A percentile compares a stretch with the other conserved stretches of the same genome.
phyloP scores from a whole-genome alignment of 2,888 invertebrate species.

The Meteorus colon region DNA sequence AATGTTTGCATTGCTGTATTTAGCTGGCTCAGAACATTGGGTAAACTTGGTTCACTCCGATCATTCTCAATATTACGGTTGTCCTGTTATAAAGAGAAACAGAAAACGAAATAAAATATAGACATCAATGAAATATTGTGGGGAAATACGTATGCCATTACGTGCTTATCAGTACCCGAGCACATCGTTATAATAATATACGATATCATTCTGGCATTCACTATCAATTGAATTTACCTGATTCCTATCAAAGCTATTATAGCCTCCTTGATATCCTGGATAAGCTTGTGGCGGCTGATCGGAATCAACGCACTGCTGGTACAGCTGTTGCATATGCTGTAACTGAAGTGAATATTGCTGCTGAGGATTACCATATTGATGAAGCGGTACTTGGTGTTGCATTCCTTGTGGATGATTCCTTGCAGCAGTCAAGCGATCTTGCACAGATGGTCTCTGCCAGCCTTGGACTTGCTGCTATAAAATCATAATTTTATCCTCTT shows the following conservation, averaged over 20 bases:
- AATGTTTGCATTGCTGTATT: constrained; percentile 83
- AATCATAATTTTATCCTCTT: not conserved
- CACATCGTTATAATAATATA: no score
- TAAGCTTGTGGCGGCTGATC: constrained; percentile 45
- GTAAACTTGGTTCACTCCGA: constrained; percentile 52
- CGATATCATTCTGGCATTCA: no score
- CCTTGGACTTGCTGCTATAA: constrained; percentile 42
- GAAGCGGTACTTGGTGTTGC: constrained; percentile 48
- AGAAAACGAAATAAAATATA: not conserved
- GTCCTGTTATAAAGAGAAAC: constrained; percentile 39
- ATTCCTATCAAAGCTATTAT: constrained; percentile 57
- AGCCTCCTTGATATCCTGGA: constrained; percentile 54
- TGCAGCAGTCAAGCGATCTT: constrained; percentile 62
- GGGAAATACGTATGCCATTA: not conserved
- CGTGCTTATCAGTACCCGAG: no score
- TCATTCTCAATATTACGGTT: constrained; percentile 50
- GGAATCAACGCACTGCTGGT: constrained; percentile 50
- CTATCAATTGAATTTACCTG: constrained; percentile 49
- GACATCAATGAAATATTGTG: not conserved
- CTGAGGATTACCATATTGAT: constrained; percentile 49
- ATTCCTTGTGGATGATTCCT: constrained; percentile 51
- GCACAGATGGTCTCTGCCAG: constrained; percentile 57
- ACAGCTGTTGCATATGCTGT: constrained; percentile 51
- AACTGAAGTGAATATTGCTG: constrained; percentile 49
- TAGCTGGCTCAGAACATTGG: constrained; percentile 75